Conservation (phyloP, 2,888 invertebrate species). For the Diaprepes abbreviatus region DNA sequence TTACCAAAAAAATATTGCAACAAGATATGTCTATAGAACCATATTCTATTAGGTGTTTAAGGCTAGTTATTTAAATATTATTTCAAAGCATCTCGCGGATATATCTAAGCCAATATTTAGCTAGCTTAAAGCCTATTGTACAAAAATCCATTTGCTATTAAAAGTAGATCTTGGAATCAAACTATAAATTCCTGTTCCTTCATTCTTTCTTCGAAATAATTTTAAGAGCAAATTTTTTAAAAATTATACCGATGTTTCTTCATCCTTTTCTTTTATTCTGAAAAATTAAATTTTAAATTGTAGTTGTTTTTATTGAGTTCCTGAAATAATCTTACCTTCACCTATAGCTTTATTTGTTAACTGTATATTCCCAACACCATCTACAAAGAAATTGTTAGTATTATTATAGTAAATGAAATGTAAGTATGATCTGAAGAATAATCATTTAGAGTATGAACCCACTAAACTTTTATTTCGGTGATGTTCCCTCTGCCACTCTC, state of each 20-base stretch:
- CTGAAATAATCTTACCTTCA: constrained; percentile 49
- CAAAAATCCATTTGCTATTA: constrained; percentile 37
- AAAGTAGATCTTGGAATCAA: constrained; percentile 29
- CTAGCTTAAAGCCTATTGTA: constrained; percentile 14
- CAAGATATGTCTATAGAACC: not conserved
- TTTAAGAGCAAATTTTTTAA: constrained; percentile 45
- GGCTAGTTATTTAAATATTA: constrained; percentile 2
- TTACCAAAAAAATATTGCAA: not conserved
- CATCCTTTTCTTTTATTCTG: constrained; percentile 63
- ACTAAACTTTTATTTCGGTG: no score
- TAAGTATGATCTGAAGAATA: no score
- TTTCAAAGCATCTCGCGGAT: constrained; percentile 1
- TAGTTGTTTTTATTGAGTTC: constrained; percentile 26
- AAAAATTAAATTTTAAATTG: constrained; percentile 48
- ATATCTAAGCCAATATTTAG: constrained; percentile 10
- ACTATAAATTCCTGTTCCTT: not conserved
- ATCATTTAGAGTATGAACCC: no score
- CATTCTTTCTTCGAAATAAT: constrained; percentile 18
- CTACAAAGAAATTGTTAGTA: constrained; percentile 55
- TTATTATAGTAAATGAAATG: not conserved
- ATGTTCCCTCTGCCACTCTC: no score
- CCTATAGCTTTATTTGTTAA: constrained; percentile 61
- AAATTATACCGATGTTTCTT: constrained; percentile 63
- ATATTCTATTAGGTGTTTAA: not conserved
- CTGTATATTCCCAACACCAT: constrained; percentile 68